A percentile compares a stretch with the other conserved stretches of the same genome.
Evolutionary conservation across 2,888 invertebrate species (phyloP).

Genomic region (Pristionchus mayeri): DNA sequence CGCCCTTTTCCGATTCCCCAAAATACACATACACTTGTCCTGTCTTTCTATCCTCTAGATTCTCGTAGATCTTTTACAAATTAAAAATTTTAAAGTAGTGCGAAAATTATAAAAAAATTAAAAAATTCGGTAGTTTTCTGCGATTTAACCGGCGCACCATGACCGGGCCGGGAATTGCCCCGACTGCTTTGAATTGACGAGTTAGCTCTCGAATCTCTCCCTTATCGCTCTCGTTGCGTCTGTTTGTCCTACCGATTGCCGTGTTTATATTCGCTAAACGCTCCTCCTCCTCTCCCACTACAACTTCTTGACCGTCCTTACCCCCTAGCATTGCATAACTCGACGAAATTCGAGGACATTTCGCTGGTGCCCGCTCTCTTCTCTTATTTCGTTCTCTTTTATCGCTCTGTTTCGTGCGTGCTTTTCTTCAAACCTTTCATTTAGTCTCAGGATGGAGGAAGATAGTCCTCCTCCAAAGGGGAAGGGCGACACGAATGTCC

Average conservation of each 20-base stretch:
- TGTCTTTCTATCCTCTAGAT: too few relatives aligned
- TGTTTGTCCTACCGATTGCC: constrained; percentile 44
- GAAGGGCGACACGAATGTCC: background rate
- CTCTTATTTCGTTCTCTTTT: constrained; percentile 7
- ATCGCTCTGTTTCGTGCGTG: background rate
- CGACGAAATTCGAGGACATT: constrained; percentile 16
- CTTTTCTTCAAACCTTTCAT: background rate
- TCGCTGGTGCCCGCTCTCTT: too few relatives aligned
- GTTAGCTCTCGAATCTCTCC: background rate
- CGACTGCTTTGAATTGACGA: background rate
- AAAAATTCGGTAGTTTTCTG: background rate
- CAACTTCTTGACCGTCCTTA: constrained; percentile 32
- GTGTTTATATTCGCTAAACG: constrained; percentile 36
- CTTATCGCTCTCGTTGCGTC: constrained; percentile 29
- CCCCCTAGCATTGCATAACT: constrained; percentile 31
- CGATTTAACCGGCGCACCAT: background rate
- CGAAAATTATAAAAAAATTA: background rate
- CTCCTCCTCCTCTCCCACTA: background rate
- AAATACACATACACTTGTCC: background rate
- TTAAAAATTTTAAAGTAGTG: background rate
- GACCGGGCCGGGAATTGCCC: background rate
- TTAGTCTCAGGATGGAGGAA: constrained; percentile 43
- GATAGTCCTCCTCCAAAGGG: background rate
- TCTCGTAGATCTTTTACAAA: background rate
- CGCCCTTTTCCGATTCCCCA: background rate